phyloP scores from a whole-genome alignment of 1,140 invertebrate genomes.

The Drosophila arizonae region DNA sequence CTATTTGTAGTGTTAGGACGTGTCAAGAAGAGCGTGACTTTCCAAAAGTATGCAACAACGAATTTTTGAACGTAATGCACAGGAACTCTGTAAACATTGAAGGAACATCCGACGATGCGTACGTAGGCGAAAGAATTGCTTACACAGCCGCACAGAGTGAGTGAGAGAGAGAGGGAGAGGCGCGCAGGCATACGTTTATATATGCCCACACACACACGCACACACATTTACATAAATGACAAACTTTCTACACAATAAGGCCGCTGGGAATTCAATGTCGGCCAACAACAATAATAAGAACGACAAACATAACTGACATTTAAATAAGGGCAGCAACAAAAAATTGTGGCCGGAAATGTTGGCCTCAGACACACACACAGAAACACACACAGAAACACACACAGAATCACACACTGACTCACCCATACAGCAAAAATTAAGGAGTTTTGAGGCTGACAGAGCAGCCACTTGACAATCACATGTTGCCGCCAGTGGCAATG shows the following conservation, averaged over 20 bases:
- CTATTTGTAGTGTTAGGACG: neutral
- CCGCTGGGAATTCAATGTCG: conserved; percentile 43
- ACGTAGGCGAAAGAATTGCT: neutral
- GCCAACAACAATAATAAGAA: conserved; percentile 29
- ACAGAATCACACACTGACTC: neutral
- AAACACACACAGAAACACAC: neutral
- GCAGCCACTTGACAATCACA: conserved; percentile 57
- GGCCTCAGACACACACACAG: conserved; percentile 27
- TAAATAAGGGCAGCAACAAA: conserved; percentile 48
- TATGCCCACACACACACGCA: conserved; percentile 5
- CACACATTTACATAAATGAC: conserved; percentile 25
- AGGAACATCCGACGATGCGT: conserved; percentile 3
- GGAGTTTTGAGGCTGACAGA: conserved; percentile 23
- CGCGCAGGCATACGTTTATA: neutral
- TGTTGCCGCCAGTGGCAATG: conserved; percentile 46
- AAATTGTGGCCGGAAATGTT: conserved; percentile 53
- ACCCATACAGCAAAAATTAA: conserved; percentile 8
- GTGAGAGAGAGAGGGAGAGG: too few species aligned
- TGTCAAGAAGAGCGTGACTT: neutral
- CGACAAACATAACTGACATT: conserved; percentile 63
- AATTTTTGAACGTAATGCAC: neutral
- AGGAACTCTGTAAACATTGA: neutral
- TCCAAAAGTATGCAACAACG: conserved; percentile 32
- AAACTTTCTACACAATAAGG: conserved; percentile 45
- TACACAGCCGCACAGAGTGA: neutral